These are phyloP conservation scores for Macroteleia sp. DNA, from an alignment of 2,888 invertebrate genomes.

Conservation along the genomic window DNA sequence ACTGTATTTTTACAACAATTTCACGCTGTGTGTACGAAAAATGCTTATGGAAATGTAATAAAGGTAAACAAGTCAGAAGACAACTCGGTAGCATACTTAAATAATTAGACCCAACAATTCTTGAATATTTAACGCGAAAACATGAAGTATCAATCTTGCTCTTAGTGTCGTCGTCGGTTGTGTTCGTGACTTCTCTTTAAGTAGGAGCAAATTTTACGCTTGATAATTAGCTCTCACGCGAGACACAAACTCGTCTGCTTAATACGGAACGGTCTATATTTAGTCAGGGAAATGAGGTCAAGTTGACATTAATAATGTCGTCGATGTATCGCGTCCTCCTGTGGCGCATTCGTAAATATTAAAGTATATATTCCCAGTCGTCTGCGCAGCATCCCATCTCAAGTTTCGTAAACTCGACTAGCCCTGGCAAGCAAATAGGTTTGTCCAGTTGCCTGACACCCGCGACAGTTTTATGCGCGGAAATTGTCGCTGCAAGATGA, in stretches of 20 bases:
- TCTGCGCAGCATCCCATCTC: conserved; percentile 31
- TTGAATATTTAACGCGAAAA: background rate
- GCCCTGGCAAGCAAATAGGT: conserved; percentile 42
- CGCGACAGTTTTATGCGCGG: conserved; percentile 62
- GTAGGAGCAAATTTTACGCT: conserved; percentile 5
- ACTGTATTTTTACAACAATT: too few relatives aligned
- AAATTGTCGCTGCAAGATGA: conserved; percentile 58
- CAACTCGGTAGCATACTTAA: background rate
- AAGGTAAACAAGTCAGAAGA: too few relatives aligned
- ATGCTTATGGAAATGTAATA: too few relatives aligned
- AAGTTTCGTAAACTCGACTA: conserved; percentile 36
- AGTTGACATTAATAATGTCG: conserved; percentile 53
- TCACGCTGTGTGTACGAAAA: too few relatives aligned
- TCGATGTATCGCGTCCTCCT: conserved; percentile 19
- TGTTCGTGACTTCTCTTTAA: conserved; percentile 14
- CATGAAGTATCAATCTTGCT: background rate
- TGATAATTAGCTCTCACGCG: conserved; percentile 18
- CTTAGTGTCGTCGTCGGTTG: background rate
- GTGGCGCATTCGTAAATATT: conserved; percentile 36
- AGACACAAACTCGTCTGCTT: background rate
- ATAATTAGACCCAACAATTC: background rate
- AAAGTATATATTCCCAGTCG: too few relatives aligned
- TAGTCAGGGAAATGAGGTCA: conserved; percentile 39
- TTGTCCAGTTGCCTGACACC: conserved; percentile 45
- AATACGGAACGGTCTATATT: conserved; percentile 19